These are phyloP conservation scores for Catharus fuscescens DNA, from an alignment of 2,113 vertebrate species.

Conservation along the genomic window DNA sequence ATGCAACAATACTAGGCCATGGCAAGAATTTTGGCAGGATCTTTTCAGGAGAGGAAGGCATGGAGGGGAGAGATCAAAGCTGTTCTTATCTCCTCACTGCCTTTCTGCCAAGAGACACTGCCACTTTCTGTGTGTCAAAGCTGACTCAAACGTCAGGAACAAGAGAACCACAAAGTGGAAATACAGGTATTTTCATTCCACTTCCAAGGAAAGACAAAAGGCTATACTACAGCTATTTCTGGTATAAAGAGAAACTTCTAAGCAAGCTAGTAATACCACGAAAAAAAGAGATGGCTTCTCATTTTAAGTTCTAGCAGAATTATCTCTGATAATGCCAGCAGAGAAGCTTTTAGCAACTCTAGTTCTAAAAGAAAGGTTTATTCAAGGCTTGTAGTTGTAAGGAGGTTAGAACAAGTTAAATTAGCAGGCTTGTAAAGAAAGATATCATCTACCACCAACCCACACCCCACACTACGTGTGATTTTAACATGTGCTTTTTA, in stretches of 20 bases:
- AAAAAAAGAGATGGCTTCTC: background rate
- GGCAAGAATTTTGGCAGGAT: background rate
- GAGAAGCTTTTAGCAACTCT: background rate
- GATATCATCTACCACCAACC: background rate
- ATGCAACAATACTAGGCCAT: background rate
- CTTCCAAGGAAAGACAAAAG: slow-evolving; percentile 20
- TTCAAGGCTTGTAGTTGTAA: background rate
- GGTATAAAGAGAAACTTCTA: background rate
- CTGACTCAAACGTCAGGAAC: background rate
- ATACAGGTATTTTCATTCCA: background rate
- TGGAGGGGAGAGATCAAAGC: background rate
- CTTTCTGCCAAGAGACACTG: background rate
- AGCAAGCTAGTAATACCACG: background rate
- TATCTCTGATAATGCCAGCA: background rate
- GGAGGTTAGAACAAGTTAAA: slow-evolving; percentile 12
- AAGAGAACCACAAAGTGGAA: background rate
- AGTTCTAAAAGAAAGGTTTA: background rate
- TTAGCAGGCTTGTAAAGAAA: background rate
- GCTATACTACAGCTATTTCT: background rate
- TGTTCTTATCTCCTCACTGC: background rate
- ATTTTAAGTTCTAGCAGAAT: background rate
- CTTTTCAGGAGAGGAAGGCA: background rate
- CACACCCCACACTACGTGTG: background rate
- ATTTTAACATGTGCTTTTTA: slow-evolving; percentile 11
- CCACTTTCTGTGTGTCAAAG: slow-evolving; percentile 10